These are phyloP conservation scores for Alcis repandata DNA, from an alignment of 2,888 invertebrate species.

Conservation along the genomic window DNA sequence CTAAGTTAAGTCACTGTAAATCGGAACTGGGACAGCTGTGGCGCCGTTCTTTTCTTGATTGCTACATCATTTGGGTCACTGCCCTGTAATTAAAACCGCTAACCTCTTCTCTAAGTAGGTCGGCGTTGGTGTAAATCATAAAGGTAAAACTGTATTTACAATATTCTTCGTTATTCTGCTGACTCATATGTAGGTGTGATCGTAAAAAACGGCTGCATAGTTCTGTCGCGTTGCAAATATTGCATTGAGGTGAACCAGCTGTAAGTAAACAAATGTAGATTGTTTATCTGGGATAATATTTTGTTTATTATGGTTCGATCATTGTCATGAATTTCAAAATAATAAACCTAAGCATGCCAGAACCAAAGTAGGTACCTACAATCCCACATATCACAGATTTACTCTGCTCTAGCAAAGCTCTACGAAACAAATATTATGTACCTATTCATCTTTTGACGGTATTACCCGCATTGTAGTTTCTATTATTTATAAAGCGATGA, in stretches of 20 bases:
- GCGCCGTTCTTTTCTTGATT: slow-evolving; percentile 31
- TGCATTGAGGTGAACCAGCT: slow-evolving; percentile 10
- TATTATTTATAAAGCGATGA: too few species aligned
- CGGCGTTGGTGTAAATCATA: slow-evolving; percentile 20
- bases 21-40: slow-evolving; percentile 15
- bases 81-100: slow-evolving; percentile 31
- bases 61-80: slow-evolving; percentile 34
- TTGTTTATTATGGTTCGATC: neutral
- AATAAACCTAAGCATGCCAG: neutral
- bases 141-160: slow-evolving; percentile 24
- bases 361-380: neutral
- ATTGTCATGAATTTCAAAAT: neutral
- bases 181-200: slow-evolving; percentile 9
- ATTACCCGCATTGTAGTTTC: too few species aligned
- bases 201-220: slow-evolving; percentile 6
- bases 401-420: too few species aligned
- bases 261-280: neutral
- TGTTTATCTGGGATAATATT: slow-evolving; percentile 12
- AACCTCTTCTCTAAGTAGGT: slow-evolving; percentile 12
- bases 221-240: neutral
- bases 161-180: slow-evolving; percentile 12
- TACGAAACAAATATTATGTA: too few species aligned
- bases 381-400: too few species aligned
- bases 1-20: slow-evolving; percentile 27
- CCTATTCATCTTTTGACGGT: too few species aligned